A percentile compares a stretch with the other conserved stretches of the same genome.
Evolutionary conservation across 1,140 invertebrate genomes (phyloP).

Genomic region (Latrodectus geometricus): DNA sequence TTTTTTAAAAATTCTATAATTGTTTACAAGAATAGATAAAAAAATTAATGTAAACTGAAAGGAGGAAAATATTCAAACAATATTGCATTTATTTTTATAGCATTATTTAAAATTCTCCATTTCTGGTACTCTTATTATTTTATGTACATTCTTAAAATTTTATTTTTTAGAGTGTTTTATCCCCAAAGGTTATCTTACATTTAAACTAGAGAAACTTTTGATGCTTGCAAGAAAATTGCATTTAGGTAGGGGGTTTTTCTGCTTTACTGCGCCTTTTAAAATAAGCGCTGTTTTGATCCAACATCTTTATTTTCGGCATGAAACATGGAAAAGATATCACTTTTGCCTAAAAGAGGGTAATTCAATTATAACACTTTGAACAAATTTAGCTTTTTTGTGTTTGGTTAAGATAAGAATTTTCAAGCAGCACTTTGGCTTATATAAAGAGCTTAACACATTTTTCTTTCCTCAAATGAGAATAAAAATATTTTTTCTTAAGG

Average conservation of each 20-base stretch:
- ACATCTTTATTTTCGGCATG: constrained; percentile 30
- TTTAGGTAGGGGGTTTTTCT: constrained; percentile 32
- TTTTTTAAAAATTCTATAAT: too few relatives aligned
- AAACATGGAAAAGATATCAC: constrained; percentile 45
- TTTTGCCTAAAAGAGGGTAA: constrained; percentile 40
- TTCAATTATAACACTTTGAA: constrained; percentile 36
- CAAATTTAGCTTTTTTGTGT: constrained; percentile 34
- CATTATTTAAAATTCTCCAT: too few relatives aligned
- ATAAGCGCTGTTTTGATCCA: constrained; percentile 10
- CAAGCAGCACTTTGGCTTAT: neutral
- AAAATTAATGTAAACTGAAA: too few relatives aligned
- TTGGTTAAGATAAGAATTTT: constrained; percentile 12
- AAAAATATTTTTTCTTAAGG: neutral
- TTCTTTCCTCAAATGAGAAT: constrained; percentile 13
- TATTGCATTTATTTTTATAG: too few relatives aligned
- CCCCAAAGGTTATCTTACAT: neutral
- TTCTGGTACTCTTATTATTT: neutral
- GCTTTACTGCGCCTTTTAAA: constrained; percentile 5
- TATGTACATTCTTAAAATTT: neutral
- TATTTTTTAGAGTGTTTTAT: neutral
- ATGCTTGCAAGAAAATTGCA: constrained; percentile 54
- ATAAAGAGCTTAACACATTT: constrained; percentile 32
- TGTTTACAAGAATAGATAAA: too few relatives aligned
- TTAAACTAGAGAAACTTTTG: constrained; percentile 21
- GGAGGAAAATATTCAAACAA: too few relatives aligned